Percentiles rank a stretch among this genome's conserved stretches.
Conservation (phyloP, 2,888 invertebrate species). For the Prenolepis imparis region DNA sequence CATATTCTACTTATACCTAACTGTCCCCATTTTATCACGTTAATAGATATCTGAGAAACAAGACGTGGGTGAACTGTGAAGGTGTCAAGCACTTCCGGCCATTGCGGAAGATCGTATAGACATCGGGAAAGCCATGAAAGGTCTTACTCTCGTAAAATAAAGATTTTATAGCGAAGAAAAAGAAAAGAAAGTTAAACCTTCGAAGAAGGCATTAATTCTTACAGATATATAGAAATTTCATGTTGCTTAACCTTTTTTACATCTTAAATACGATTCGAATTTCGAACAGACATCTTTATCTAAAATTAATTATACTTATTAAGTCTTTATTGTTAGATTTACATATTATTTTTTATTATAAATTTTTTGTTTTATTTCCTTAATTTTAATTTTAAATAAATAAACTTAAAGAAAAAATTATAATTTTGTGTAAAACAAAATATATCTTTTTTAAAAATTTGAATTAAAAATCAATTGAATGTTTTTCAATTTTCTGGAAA, state of each 20-base stretch:
- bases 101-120: conserved; percentile 14
- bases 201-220: background rate
- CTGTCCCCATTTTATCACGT: conserved; percentile 1
- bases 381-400: background rate
- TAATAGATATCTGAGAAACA: background rate
- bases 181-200: background rate
- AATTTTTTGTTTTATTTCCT: background rate
- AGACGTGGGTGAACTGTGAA: conserved; percentile 62
- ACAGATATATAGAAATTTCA: background rate
- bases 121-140: conserved; percentile 33
- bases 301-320: background rate
- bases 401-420: background rate
- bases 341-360: background rate
- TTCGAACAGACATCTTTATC: background rate
- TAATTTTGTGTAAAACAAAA: no score
- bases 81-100: conserved; percentile 62
- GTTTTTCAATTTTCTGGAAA: background rate
- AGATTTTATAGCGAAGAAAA: background rate
- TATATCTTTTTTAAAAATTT: background rate
- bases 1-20: background rate
- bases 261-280: background rate
- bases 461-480: background rate
- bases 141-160: background rate
- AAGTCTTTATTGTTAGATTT: background rate
- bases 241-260: background rate